Base-by-base conservation (phyloP, 30 jellyfish, hydroid and myxozoan species). In the Hydra vulgaris region DNA sequence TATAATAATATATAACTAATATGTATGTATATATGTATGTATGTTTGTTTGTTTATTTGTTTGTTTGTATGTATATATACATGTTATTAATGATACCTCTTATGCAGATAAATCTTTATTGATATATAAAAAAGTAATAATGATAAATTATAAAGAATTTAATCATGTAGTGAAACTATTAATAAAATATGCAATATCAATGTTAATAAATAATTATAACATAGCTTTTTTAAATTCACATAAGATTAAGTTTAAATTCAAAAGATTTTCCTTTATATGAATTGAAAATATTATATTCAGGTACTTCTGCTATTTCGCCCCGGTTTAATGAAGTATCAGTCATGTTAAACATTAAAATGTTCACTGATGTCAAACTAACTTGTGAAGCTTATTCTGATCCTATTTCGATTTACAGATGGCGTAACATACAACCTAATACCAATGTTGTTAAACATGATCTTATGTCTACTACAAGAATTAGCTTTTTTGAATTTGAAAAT, bases 371-470 rank as follows among this genome's bases (percentile, higher is more conserved):
- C 40, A 27, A 26, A 16, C 25, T 70, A 18, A 18, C 73, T 20
- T 80, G 87, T 80, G 52, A 80, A 67, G 87, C 87, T 7, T 21
- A 21, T 21, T 83, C 84, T 23, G 87, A 80, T 18, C 87, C 87
- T 16, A 20, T 66, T 70, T 23, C 87, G 1, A 27, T 80, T 8
- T 80, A 80, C 86, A 27, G 55, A 25, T 80, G 87, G 87, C 54
- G 81, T 8, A 80, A 54, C 25, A 66, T 21, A 26, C 26, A 23
- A 17, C 27, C 80, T n/a, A 56, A 56, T 26, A 1, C 17, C 1
- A 56, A 68, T 15, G 25, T 22, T 26, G 72, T 53, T 15, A 27
- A 27, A 21, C 26, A 66, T 71, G 73, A 52, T 23, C 18, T 80
- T 20, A 70, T 19, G 67, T n/a, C 71, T 19, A 80, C 27, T 25